These are phyloP conservation scores for Xylocopa sonorina DNA, from an alignment of 1,140 invertebrate species.

Conservation along the genomic window DNA sequence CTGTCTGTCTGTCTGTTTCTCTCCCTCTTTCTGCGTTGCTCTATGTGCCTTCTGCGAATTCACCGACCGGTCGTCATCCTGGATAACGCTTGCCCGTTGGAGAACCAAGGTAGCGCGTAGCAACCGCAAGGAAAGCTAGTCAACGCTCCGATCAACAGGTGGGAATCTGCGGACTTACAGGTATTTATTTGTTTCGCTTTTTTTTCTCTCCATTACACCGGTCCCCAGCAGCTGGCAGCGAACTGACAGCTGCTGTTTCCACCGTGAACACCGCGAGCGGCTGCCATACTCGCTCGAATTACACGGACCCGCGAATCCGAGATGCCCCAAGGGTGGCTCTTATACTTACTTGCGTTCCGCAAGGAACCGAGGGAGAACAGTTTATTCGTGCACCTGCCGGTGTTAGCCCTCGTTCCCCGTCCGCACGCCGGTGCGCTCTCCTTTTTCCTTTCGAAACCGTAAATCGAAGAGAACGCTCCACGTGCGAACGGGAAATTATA, in stretches of 20 bases:
- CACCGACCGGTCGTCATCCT: constrained; percentile 34
- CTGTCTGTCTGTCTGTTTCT: neutral
- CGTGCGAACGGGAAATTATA: constrained; percentile 41
- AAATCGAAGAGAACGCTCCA: constrained; percentile 22
- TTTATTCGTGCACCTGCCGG: constrained; percentile 23
- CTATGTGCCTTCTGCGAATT: constrained; percentile 4
- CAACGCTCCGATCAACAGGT: constrained; percentile 73
- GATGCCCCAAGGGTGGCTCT: neutral
- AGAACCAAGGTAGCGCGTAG: constrained; percentile 42
- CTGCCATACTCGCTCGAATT: neutral
- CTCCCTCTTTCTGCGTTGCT: neutral
- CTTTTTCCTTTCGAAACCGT: constrained; percentile 37
- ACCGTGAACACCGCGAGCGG: neutral
- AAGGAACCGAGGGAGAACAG: neutral
- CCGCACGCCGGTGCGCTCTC: neutral
- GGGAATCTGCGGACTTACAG: constrained; percentile 70
- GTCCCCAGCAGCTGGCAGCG: constrained; percentile 40
- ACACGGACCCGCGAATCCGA: neutral
- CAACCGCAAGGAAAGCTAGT: constrained; percentile 45
- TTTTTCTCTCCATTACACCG: constrained; percentile 6
- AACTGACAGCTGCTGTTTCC: constrained; percentile 25
- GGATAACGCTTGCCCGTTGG: constrained; percentile 38
- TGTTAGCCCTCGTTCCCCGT: neutral
- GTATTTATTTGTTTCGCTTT: constrained; percentile 60
- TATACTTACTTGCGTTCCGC: neutral